Percentiles rank a stretch among this genome's conserved stretches.
These are phyloP conservation scores for Cataglyphis cursor DNA, from an alignment of 2,888 invertebrate genomes.

Conservation along the genomic window DNA sequence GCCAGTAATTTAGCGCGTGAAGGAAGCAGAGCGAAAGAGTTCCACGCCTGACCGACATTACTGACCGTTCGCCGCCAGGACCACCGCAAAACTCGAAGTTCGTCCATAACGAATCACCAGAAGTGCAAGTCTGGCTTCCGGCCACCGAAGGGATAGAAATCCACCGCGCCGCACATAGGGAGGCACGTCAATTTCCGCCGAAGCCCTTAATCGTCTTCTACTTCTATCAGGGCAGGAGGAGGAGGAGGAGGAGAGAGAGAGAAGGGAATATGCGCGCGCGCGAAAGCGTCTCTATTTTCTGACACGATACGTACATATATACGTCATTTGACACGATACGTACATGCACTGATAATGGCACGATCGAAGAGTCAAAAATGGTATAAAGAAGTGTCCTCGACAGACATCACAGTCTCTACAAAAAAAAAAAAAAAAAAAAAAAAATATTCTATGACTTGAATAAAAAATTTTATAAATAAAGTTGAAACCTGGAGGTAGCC, in stretches of 20 bases:
- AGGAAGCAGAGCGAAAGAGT: constrained; percentile 48
- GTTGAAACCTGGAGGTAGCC: not conserved
- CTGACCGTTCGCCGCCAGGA: constrained; percentile 36
- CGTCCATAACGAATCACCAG: constrained; percentile 51
- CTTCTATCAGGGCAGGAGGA: not conserved
- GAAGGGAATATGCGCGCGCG: not conserved
- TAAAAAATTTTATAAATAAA: constrained; percentile 18
- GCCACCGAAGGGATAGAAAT: constrained; percentile 33
- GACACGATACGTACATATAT: not conserved
- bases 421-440: not conserved
- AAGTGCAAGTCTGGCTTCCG: constrained; percentile 54
- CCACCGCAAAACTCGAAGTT: constrained; percentile 50
- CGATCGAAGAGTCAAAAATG: not conserved
- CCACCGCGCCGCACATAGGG: constrained; percentile 20
- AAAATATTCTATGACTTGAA: not conserved
- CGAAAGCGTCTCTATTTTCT: not conserved
- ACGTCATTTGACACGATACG: not conserved
- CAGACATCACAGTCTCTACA: no score
- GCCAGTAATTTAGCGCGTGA: constrained; percentile 45
- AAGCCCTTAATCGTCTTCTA: constrained; percentile 28
- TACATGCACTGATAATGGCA: not conserved
- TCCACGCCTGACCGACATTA: constrained; percentile 39
- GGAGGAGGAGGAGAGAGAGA: not conserved
- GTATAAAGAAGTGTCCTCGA: not conserved
- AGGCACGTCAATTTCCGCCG: constrained; percentile 26